These are phyloP conservation scores for Lasioglossum calceatum DNA, from an alignment of 2,888 invertebrate genomes.

Conservation along the genomic window DNA sequence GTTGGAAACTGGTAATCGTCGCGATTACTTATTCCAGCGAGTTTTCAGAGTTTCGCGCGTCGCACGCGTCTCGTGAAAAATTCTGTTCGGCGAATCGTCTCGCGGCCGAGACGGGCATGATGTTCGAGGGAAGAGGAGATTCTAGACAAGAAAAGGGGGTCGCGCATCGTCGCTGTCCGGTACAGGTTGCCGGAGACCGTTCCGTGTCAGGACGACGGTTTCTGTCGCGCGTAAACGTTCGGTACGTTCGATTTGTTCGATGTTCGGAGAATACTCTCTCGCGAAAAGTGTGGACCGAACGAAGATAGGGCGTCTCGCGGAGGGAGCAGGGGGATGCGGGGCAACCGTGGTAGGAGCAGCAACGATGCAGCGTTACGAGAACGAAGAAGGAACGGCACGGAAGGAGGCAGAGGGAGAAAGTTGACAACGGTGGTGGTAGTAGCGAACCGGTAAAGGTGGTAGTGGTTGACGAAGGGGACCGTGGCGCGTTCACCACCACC, in stretches of 20 bases:
- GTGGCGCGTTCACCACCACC: conserved; percentile 54
- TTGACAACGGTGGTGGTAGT: conserved; percentile 61
- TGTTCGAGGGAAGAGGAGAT: neutral
- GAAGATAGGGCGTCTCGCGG: conserved; percentile 59
- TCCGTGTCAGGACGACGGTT: conserved; percentile 33
- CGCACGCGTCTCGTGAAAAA: neutral
- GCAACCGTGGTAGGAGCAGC: conserved; percentile 17
- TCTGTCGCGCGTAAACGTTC: conserved; percentile 35
- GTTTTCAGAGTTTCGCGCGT: neutral
- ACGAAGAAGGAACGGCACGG: conserved; percentile 16
- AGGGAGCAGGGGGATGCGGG: conserved; percentile 36
- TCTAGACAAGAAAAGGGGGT: neutral
- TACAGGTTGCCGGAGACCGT: conserved; percentile 5
- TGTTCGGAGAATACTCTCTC: conserved; percentile 51
- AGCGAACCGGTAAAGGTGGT: conserved; percentile 22
- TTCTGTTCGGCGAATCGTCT: neutral
- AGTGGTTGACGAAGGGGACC: conserved; percentile 53
- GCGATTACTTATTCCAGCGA: conserved; percentile 16
- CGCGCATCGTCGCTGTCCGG: conserved; percentile 26
- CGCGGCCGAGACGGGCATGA: neutral
- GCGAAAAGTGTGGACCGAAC: conserved; percentile 63
- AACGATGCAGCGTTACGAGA: conserved; percentile 14
- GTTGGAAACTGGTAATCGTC: conserved; percentile 31
- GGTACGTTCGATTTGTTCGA: conserved; percentile 22
- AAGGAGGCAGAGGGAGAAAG: conserved; percentile 46